Evolutionary conservation across 2,888 invertebrate species (phyloP).

Genomic region (Tetanocera ferruginea): DNA sequence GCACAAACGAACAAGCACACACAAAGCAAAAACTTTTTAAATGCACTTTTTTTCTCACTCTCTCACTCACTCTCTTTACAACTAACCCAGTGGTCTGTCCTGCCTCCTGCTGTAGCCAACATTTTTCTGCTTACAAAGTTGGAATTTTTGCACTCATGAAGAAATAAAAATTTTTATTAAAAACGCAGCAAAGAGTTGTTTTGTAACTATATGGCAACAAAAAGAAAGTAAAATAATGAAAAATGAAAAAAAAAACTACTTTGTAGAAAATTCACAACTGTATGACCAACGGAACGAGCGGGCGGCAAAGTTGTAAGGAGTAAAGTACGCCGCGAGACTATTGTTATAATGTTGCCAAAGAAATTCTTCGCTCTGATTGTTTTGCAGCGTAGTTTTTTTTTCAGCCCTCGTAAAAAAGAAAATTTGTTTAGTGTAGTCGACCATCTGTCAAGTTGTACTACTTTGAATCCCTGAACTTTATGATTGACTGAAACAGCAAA

Average conservation of each 20-base stretch:
- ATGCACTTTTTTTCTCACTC: conserved; percentile 16
- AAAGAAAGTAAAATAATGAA: too few species aligned
- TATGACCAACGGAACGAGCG: background rate
- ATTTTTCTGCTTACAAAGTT: conserved; percentile 38
- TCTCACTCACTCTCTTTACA: background rate
- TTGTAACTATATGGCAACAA: conserved; percentile 15
- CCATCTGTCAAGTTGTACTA: too few species aligned
- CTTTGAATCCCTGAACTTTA: too few species aligned
- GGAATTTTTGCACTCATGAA: conserved; percentile 39
- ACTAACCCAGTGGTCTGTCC: background rate
- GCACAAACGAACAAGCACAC: conserved; percentile 22
- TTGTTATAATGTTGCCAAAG: background rate
- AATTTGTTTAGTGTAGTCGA: too few species aligned
- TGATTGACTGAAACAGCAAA: too few species aligned
- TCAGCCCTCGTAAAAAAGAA: background rate
- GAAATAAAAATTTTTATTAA: conserved; percentile 37
- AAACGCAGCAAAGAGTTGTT: conserved; percentile 34
- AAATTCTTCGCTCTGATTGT: conserved; percentile 22
- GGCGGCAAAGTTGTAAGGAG: background rate
- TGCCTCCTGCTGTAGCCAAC: background rate
- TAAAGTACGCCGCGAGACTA: background rate
- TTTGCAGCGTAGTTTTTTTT: background rate
- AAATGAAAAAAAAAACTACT: conserved; percentile 22
- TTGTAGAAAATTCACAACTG: conserved; percentile 17
- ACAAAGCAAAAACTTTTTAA: conserved; percentile 34